A percentile compares a stretch with the other conserved stretches of the same genome.
phyloP scores from a whole-genome alignment of 92 coral and sea anemone genomes.

The Bergia sp. region DNA sequence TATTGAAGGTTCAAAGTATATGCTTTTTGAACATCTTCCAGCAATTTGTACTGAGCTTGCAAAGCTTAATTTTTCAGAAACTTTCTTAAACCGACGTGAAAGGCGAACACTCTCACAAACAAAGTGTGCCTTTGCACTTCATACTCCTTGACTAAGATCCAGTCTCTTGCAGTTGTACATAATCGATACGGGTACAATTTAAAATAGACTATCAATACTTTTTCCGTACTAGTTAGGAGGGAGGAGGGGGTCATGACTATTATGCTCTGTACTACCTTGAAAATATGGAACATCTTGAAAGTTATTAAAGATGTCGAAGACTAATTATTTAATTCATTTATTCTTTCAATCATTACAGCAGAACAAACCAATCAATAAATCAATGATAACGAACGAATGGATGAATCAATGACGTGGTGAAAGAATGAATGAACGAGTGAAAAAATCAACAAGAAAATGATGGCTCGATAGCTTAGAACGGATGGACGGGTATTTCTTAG shows the following conservation, averaged over 20 bases:
- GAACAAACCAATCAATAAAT: too few species aligned
- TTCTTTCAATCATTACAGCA: too few species aligned
- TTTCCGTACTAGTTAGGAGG: too few species aligned
- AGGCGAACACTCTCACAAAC: background rate
- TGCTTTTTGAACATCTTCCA: too few species aligned
- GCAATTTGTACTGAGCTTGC: too few species aligned
- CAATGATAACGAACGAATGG: background rate
- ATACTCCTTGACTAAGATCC: background rate
- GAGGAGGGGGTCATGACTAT: background rate
- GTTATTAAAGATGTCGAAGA: too few species aligned
- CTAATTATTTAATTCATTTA: too few species aligned
- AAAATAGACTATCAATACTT: background rate
- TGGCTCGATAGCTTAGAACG: background rate
- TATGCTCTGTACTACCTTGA: background rate
- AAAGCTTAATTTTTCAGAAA: too few species aligned
- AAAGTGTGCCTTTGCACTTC: background rate
- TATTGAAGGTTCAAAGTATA: too few species aligned
- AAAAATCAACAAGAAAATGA: background rate
- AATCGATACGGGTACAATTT: background rate
- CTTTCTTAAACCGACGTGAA: background rate
- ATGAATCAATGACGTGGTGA: background rate
- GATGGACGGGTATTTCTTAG: too few species aligned
- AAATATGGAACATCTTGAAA: too few species aligned
- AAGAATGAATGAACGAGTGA: background rate
- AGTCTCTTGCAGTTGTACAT: background rate